Percentiles rank a stretch among this genome's conserved stretches.
These are phyloP conservation scores for Vannuccia rotundouncinata DNA, from an alignment of 2,888 invertebrate species.

Conservation along the genomic window DNA sequence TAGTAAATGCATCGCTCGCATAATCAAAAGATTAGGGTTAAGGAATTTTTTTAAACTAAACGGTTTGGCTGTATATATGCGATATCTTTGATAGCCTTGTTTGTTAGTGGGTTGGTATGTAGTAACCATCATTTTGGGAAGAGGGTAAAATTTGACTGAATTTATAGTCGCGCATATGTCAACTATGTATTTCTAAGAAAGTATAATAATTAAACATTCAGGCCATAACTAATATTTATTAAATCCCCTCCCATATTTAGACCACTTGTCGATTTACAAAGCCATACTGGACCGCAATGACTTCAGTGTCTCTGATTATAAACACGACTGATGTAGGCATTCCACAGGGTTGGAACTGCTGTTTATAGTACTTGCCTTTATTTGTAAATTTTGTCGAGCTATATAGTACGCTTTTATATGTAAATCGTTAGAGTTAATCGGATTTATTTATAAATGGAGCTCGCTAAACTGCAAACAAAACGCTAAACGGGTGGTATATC, in stretches of 20 bases:
- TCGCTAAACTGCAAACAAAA: slow-evolving; percentile 26
- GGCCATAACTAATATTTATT: slow-evolving; percentile 17
- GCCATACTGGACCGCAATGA: background rate
- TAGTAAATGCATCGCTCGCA: background rate
- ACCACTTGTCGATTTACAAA: slow-evolving; percentile 23
- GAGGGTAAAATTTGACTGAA: background rate
- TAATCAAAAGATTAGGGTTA: background rate
- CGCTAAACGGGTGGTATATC: slow-evolving; percentile 23
- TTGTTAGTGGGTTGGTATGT: background rate
- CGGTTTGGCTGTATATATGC: background rate
- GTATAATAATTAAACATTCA: slow-evolving; percentile 12
- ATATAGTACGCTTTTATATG: slow-evolving; percentile 26
- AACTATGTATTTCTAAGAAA: background rate
- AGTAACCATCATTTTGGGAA: background rate
- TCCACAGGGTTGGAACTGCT: slow-evolving; percentile 9
- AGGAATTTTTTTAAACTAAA: background rate
- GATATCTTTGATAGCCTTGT: background rate
- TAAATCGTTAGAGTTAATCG: slow-evolving; percentile 26
- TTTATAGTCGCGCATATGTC: background rate
- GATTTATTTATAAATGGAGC: slow-evolving; percentile 23
- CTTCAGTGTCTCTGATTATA: slow-evolving; percentile 13
- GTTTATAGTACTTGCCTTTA: slow-evolving; percentile 23
- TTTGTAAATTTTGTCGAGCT: slow-evolving; percentile 19
- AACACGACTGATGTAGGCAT: slow-evolving; percentile 15
- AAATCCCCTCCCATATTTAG: slow-evolving; percentile 18